These are phyloP conservation scores for Parotocinclus haroldoi DNA, from an alignment of 2,797 vertebrate species.

Conservation along the genomic window DNA sequence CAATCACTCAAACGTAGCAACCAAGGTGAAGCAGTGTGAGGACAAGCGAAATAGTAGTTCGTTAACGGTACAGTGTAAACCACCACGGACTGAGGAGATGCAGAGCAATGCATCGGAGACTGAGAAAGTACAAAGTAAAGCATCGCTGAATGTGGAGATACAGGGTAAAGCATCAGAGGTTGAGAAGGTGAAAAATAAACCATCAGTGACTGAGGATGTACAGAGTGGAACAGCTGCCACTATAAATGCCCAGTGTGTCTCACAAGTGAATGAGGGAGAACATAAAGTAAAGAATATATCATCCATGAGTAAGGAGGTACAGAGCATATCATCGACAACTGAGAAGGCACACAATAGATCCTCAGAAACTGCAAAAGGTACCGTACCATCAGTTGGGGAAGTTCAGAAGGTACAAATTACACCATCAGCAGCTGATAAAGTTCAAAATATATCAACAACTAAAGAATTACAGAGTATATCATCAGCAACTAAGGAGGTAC, in stretches of 20 bases:
- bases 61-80: constrained; percentile 28
- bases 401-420: not conserved
- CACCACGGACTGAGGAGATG: constrained; percentile 32
- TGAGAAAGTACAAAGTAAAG: not conserved
- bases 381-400: too few species aligned
- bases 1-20: constrained; percentile 53
- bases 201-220: not conserved
- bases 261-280: not conserved
- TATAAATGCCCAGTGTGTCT: not conserved
- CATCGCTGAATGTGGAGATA: not conserved
- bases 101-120: not conserved
- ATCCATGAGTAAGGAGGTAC: not conserved
- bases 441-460: not conserved
- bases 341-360: not conserved
- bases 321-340: not conserved
- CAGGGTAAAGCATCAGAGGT: not conserved
- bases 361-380: not conserved
- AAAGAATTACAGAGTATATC: not conserved
- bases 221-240: not conserved
- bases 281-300: not conserved
- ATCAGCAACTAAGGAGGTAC: not conserved
- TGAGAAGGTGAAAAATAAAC: not conserved
- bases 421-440: not conserved
- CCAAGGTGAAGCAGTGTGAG: constrained; percentile 32
- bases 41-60: constrained; percentile 36